phyloP scores from a whole-genome alignment of 2,888 invertebrate species.

The Phragmatobia fuliginosa region DNA sequence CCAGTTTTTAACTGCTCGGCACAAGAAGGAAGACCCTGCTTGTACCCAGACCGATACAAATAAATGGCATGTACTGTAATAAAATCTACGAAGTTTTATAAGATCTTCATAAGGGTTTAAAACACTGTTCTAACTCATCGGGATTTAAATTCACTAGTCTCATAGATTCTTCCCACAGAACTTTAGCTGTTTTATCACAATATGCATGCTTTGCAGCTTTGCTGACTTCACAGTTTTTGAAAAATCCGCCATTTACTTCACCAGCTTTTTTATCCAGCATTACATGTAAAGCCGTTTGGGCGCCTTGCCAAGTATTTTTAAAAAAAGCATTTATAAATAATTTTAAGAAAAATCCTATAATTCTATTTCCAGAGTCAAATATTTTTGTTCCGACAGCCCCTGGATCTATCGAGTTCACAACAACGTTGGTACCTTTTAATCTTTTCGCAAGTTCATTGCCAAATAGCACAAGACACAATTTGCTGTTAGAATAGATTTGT shows the following conservation, averaged over 20 bases:
- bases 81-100: not conserved
- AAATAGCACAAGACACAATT: conserved; percentile 90
- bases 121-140: conserved; percentile 86
- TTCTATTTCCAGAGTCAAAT: conserved; percentile 82
- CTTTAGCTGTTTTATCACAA: conserved; percentile 76
- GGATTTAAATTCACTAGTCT: conserved; percentile 86
- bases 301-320: conserved; percentile 90
- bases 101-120: conserved; percentile 15
- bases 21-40: too few species aligned
- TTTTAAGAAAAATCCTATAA: conserved; percentile 80
- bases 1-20: too few species aligned
- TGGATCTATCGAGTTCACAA: conserved; percentile 93
- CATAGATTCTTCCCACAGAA: conserved; percentile 49
- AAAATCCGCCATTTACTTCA: conserved; percentile 89
- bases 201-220: conserved; percentile 83
- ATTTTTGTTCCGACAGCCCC: conserved; percentile 92
- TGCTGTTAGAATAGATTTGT: conserved; percentile 84
- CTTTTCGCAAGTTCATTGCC: conserved; percentile 89
- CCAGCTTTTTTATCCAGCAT: conserved; percentile 82
- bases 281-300: conserved; percentile 90
- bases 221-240: conserved; percentile 89
- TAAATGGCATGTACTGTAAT: not conserved
- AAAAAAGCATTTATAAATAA: conserved; percentile 84
- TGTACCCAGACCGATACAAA: not conserved
- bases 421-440: conserved; percentile 88